These are phyloP conservation scores for Octopus bimaculoides DNA, from an alignment of 1,140 invertebrate species.

Conservation along the genomic window DNA sequence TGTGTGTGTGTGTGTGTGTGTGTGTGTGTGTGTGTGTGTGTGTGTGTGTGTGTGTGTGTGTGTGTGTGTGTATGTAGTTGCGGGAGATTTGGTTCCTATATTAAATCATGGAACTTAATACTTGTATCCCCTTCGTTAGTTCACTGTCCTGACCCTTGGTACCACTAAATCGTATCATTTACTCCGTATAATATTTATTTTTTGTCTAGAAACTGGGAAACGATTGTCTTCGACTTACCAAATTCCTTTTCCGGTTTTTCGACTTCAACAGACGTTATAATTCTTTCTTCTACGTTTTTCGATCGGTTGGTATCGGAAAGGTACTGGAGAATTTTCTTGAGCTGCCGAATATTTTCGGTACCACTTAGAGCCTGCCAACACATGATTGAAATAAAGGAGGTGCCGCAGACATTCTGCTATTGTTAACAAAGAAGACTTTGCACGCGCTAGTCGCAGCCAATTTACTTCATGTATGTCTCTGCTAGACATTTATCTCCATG, in stretches of 20 bases:
- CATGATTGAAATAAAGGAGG: not conserved
- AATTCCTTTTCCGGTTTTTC: not conserved
- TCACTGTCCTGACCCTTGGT: too few species aligned
- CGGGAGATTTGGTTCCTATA: not conserved
- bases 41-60: not conserved
- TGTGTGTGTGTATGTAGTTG: not conserved
- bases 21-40: not conserved
- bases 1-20: not conserved
- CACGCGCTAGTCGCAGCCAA: too few species aligned
- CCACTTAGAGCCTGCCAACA: not conserved
- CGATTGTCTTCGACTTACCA: not conserved
- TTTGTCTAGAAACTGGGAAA: not conserved
- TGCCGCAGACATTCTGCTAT: not conserved
- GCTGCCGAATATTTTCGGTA: not conserved
- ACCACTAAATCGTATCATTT: too few species aligned
- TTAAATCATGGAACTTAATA: not conserved
- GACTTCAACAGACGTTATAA: constrained; percentile 5
- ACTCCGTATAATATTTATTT: too few species aligned
- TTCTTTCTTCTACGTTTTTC: not conserved
- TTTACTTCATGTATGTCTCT: too few species aligned
- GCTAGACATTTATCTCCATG: too few species aligned
- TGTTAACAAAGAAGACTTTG: too few species aligned
- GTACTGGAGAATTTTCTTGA: not conserved
- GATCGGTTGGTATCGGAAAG: not conserved
- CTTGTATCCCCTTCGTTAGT: too few species aligned